Evolutionary conservation across 2,888 invertebrate species (phyloP), one percentile per base, ranked within the genome.

Genomic region (Dynastes maya): DNA sequence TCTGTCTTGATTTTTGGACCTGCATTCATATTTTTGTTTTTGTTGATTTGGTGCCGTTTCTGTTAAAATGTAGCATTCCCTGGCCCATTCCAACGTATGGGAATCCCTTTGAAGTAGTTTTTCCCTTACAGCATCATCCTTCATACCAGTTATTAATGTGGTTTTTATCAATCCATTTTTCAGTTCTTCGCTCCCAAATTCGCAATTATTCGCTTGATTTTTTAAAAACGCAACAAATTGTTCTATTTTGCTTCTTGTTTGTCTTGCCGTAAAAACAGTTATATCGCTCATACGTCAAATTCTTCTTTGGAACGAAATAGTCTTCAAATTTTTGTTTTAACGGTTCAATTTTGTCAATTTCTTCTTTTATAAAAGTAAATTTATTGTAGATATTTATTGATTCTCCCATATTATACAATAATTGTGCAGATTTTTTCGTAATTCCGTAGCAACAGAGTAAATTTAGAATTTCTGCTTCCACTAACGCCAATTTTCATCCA

Each of bases 151-250:
- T 22, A 22, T 22, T 22, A 22, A 22, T 22, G 22, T 27, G 2
- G 27, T 29, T 22, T 61, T 61, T 16, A 27, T 6, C 4, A 61
- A 27, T 8, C 8, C 29, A 1, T 61, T 22, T 27, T 61, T 61
- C 22, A 61, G 11, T 29, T 61, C 61, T 61, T 53, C n/a, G 32
- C 32, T 32, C 9, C 53, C 53, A 53, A 53, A 53, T 53, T 53
- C 53, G 9, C 53, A 53, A 13, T 53, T 53, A 13, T 53, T 53
- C 16, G 53, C 53, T 11, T 53, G 53, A 53, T 53, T 53, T 53
- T 53, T 11, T 16, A 53, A 53, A 53, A 16, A 53, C 16, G 53
- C 9, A 53, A 53, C 16, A 4, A 53, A 53, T 53, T 53, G 53
- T 53, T 53, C 53, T 53, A 53, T 53, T 4, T 13, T 53, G 16